These are phyloP conservation scores for Corythucha ciliata DNA, from an alignment of 2,888 invertebrate species.

Conservation along the genomic window DNA sequence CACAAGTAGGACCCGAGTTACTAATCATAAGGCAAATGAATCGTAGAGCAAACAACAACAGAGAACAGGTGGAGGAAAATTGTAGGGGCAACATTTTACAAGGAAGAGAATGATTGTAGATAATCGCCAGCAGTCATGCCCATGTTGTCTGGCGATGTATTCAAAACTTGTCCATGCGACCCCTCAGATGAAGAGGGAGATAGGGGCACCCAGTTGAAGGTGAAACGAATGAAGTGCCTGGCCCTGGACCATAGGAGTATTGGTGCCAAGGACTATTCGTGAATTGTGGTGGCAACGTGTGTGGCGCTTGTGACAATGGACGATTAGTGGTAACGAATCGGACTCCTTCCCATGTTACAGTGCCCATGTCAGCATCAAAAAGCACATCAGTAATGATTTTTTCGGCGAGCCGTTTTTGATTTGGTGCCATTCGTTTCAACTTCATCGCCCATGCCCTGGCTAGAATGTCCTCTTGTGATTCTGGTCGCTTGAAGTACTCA, in stretches of 20 bases:
- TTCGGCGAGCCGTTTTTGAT: no score
- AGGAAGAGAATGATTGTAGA: constrained; percentile 5
- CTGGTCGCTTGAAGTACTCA: no score
- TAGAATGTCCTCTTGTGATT: no score
- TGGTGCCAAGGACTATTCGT: constrained; percentile 3
- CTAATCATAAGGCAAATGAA: constrained; percentile 6
- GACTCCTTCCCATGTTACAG: no score
- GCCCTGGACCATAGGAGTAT: constrained; percentile 6
- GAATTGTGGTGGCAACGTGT: constrained; percentile 1
- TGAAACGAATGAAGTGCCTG: constrained; percentile 2
- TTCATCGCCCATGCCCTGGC: no score
- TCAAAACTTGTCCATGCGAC: constrained; percentile 3
- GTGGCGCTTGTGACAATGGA: not conserved
- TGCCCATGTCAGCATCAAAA: no score
- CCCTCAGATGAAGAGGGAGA: constrained; percentile 5
- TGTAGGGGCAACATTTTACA: constrained; percentile 4
- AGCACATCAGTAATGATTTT: no score
- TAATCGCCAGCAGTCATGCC: constrained; percentile 2
- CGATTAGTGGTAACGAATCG: no score
- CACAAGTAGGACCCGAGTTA: not conserved
- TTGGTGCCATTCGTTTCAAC: no score
- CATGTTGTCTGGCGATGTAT: constrained; percentile 4
- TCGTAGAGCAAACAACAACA: no score
- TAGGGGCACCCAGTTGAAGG: constrained; percentile 4
- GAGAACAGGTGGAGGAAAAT: constrained; percentile 4